Evolutionary conservation across 2,888 invertebrate species (phyloP), one percentile per base, ranked within the genome.

Genomic region (Papilio demoleus): DNA sequence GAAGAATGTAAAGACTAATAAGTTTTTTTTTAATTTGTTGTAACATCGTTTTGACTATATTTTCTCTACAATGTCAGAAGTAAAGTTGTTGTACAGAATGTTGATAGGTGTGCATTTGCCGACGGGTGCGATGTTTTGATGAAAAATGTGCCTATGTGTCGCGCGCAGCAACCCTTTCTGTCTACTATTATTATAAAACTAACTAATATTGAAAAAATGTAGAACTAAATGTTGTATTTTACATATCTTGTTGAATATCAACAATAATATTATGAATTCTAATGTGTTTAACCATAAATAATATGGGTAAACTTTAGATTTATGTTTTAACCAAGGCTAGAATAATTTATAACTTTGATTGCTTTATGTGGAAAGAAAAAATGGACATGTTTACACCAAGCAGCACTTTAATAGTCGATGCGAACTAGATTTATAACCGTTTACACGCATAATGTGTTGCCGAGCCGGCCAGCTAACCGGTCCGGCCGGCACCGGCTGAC

Each of bases 91-190:
- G 17, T 40, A 38, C 59, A 11, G 24, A 42, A 45, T n/a, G n/a
- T n/a, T n/a, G n/a, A n/a, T 36, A 53, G 65, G 17, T 58, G 71
- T 66, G 38, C 84, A 82, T 81, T 83, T 74, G 72, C 90, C 91
- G 91, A 79, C 91, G 91, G 90, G 77, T 79, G 61, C 40, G 65
- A 34, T 60, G 65, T 65, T 84, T 87, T 82, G 78, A 83, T 83
- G 83, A 88, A 89, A 88, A 91, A 90, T 91, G 82, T 88, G 91
- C 91, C 91, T 92, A 91, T 92, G 90, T 78, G 73, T 68, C 67
- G 70, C 69, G 70, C 64, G 73, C 67, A 58, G 19, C 67, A 42
- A 24, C 67, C 65, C 65, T 67, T 67, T 61, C 24, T 14, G 22
- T 24, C 38, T 34, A 45, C 19, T 56, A 27, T 38, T 27, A 50